A percentile compares a stretch with the other conserved stretches of the same genome.
These are phyloP conservation scores for Struthio camelus DNA, from an alignment of 2,113 vertebrate species.

Conservation along the genomic window DNA sequence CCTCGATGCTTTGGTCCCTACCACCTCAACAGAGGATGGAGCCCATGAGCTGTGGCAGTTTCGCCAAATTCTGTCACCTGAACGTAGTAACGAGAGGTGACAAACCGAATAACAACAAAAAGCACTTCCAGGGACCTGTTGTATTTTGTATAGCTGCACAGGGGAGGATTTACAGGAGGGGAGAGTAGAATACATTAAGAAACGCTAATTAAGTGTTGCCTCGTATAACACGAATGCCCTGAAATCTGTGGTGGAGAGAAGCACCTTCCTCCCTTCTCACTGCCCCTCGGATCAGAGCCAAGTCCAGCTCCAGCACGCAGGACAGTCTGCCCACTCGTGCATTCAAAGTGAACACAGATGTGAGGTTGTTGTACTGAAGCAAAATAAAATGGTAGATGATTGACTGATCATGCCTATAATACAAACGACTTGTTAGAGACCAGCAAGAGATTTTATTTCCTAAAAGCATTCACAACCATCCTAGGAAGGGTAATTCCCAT, in stretches of 20 bases:
- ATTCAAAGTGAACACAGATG: neutral
- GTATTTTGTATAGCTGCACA: fast-evolving
- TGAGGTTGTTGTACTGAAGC: neutral
- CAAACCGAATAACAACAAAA: neutral
- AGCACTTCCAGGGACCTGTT: neutral
- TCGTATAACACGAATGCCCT: fast-evolving
- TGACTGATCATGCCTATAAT: neutral
- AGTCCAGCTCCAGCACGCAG: fast-evolving
- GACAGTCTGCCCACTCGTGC: neutral
- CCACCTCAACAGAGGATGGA: neutral
- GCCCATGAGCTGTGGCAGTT: fast-evolving
- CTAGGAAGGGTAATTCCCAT: slow-evolving; percentile 66
- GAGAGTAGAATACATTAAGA: neutral
- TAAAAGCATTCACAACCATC: slow-evolving; percentile 45
- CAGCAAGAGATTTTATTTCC: slow-evolving; percentile 36
- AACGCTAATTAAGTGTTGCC: neutral
- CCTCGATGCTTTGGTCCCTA: neutral
- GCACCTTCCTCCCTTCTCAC: neutral
- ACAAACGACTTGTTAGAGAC: slow-evolving; percentile 48
- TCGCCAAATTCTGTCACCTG: neutral
- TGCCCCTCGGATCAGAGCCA: neutral
- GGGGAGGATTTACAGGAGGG: neutral
- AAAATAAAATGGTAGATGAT: neutral
- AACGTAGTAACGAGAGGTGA: neutral
- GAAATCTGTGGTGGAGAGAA: neutral